Percentiles rank a stretch among this genome's conserved stretches.
These are phyloP conservation scores for Taeniopygia guttata DNA, from an alignment of 2,797 vertebrate genomes.

Conservation along the genomic window DNA sequence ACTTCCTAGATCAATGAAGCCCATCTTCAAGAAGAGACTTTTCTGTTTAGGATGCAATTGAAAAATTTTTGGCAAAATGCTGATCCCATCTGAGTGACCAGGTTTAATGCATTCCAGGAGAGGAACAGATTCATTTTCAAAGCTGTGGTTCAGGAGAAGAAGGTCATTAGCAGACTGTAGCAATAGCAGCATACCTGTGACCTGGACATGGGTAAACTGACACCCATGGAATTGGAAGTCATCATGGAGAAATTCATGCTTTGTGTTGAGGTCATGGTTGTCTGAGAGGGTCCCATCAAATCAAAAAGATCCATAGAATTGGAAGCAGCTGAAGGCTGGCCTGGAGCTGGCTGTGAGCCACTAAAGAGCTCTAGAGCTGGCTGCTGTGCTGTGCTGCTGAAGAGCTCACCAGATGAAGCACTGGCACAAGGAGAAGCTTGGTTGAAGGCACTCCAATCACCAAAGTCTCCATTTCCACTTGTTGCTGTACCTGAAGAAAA, in stretches of 20 bases:
- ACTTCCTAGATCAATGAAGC: background rate
- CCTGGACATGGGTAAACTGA: constrained; percentile 84
- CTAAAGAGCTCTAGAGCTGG: constrained; percentile 80
- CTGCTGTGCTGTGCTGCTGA: constrained; percentile 68
- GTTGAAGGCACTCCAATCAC: constrained; percentile 94
- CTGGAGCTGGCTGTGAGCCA: constrained; percentile 67
- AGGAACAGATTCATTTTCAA: background rate
- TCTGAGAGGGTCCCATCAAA: constrained; percentile 87
- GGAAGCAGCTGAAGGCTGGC: constrained; percentile 73
- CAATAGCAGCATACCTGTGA: constrained; percentile 83
- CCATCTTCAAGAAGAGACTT: background rate
- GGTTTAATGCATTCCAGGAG: background rate
- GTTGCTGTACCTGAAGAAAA: constrained; percentile 72
- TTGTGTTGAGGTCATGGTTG: constrained; percentile 87
- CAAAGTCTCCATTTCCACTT: constrained; percentile 89
- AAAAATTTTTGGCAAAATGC: background rate
- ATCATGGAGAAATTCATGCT: constrained; percentile 94
- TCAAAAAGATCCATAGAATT: constrained; percentile 88
- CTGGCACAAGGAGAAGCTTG: constrained; percentile 78
- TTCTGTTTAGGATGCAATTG: background rate
- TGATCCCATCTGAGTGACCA: background rate
- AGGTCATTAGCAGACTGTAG: background rate
- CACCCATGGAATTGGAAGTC: constrained; percentile 80
- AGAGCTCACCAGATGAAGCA: constrained; percentile 71
- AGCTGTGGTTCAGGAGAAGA: background rate